Evolutionary conservation across 2,113 vertebrate genomes (phyloP), one percentile per base, ranked within the genome.

Genomic region (Polyodon spathula): DNA sequence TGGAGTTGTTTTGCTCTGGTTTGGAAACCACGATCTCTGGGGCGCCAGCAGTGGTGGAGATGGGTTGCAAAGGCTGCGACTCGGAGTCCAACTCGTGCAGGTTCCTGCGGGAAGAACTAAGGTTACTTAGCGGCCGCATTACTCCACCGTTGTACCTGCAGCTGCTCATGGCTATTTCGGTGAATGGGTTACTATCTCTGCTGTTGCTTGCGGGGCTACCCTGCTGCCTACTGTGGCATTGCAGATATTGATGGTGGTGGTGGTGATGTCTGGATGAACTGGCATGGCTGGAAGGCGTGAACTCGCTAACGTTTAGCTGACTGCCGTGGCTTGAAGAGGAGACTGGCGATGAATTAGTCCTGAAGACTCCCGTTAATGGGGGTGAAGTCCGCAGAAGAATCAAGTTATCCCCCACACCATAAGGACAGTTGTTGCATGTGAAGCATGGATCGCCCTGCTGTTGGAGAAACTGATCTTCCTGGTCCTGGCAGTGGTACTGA

Each of bases 81-180:
- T 97, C 95, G 10, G 95, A 89, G 85, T 97, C 94, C 72, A 95
- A 87, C 74, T 97, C 93, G 74, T 96, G 93, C 62, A 97, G 86
- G 88, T 96, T 97, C 78, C 95, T 90, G 81, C 93, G 94, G 89
- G 94, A 97, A 77, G 92, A 88, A 84, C 91, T 93, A 75, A 96
- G 88, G 92, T 91, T 93, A 88, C 93, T 93, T 79, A 98, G 91
- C 74, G 94, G 94, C 72, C 95, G 89, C 94, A 98, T 95, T 56
- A 98, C 90, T 73, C 95, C 94, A 80, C 95, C 94, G 92, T 98
- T 98, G 83, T 95, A 97, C 89, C 95, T 94, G 89, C 95, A 97
- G 91, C 95, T 96, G 90, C 93, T 97, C 96, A 98, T 98, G 88
- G 93, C 92, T 89, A 91, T 93, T 91, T 94, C 92, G 75, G 92